These are phyloP conservation scores for Adoxophyes honmai DNA, from an alignment of 1,140 invertebrate genomes.

Conservation along the genomic window DNA sequence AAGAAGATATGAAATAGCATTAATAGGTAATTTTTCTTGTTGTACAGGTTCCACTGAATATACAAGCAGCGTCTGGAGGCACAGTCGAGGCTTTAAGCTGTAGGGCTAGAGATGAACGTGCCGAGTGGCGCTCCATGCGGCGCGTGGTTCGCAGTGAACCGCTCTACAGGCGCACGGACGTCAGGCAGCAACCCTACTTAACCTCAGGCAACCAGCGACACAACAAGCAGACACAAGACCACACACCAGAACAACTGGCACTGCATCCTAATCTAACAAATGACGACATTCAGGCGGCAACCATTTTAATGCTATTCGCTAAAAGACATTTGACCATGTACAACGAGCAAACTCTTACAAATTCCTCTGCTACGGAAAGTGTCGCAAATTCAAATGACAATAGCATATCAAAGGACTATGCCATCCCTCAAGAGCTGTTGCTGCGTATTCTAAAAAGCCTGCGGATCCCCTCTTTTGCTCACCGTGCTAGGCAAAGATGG, in stretches of 20 bases:
- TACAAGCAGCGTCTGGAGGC: neutral
- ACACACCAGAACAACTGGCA: neutral
- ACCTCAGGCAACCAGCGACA: neutral
- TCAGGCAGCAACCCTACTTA: neutral
- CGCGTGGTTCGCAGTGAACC: neutral
- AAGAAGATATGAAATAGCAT: too few species aligned
- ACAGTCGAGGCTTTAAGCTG: neutral
- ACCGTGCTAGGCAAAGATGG: neutral
- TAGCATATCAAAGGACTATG: neutral
- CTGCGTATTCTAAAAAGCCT: neutral
- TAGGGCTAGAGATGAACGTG: neutral
- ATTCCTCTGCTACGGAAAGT: neutral
- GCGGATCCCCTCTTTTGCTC: neutral
- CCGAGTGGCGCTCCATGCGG: neutral
- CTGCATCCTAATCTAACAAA: neutral
- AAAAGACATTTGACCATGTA: neutral
- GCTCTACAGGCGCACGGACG: neutral
- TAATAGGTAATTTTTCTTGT: too few species aligned
- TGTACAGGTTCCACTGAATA: neutral
- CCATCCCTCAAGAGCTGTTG: neutral
- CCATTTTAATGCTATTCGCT: constrained; percentile 1
- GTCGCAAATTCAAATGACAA: neutral
- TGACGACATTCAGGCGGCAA: constrained; percentile 6
- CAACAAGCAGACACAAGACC: neutral
- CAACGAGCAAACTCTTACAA: neutral